These are phyloP conservation scores for Antheraea pernyi DNA, from an alignment of 1,140 invertebrate species.

Conservation along the genomic window DNA sequence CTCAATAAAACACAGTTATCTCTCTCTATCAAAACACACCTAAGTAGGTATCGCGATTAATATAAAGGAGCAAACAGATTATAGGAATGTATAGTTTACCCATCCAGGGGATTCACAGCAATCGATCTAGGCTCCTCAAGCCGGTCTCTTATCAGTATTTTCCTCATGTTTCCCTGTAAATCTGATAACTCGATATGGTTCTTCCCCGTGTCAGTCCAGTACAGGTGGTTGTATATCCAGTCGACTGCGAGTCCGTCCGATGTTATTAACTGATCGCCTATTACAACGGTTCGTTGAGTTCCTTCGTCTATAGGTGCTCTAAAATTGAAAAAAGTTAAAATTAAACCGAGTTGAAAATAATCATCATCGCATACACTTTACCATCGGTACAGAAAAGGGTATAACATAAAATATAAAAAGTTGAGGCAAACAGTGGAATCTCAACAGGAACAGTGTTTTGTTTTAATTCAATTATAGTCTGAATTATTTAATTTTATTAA, in stretches of 20 bases:
- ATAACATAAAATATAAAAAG: too few species aligned
- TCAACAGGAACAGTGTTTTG: too few species aligned
- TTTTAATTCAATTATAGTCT: too few species aligned
- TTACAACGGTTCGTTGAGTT: conserved; percentile 89
- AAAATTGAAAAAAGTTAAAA: conserved; percentile 24
- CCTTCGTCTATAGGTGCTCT: conserved; percentile 95
- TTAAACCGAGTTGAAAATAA: too few species aligned
- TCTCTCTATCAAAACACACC: too few species aligned
- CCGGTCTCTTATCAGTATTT: conserved; percentile 89
- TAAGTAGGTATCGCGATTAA: too few species aligned
- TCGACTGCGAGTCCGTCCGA: conserved; percentile 97
- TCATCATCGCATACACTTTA: too few species aligned
- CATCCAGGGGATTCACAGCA: conserved; percentile 96
- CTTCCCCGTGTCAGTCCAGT: conserved; percentile 96
- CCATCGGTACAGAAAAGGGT: too few species aligned
- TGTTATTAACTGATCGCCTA: conserved; percentile 90
- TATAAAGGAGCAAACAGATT: too few species aligned
- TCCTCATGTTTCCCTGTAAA: conserved; percentile 93
- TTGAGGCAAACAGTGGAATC: too few species aligned
- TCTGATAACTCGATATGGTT: conserved; percentile 95
- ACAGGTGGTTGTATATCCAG: conserved; percentile 98
- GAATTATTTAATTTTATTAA: too few species aligned
- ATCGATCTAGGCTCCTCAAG: conserved; percentile 97
- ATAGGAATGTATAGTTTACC: conserved; percentile 76
- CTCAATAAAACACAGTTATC: too few species aligned